These are phyloP conservation scores for Rhopilema esculentum DNA, from an alignment of 30 jellyfish, hydroid and myxozoan species.

Conservation along the genomic window DNA sequence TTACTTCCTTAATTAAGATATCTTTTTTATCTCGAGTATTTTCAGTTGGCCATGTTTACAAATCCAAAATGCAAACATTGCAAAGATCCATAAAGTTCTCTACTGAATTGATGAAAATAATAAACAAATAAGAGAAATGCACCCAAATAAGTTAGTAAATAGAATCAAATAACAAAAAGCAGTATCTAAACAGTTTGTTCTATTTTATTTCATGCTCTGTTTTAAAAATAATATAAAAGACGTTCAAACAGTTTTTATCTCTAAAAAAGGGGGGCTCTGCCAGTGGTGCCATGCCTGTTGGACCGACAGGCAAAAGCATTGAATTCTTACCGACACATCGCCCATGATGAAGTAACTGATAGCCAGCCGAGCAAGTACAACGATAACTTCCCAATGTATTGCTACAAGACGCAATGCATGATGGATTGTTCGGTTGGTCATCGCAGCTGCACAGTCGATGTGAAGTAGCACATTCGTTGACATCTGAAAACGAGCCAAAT, in stretches of 20 bases:
- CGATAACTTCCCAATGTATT: conserved; percentile 69
- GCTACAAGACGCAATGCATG: conserved; percentile 68
- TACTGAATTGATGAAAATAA: background rate
- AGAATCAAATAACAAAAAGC: background rate
- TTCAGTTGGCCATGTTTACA: too few relatives aligned
- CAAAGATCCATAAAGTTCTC: too few relatives aligned
- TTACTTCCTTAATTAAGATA: too few relatives aligned
- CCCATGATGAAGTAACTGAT: conserved; percentile 1
- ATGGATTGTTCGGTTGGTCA: conserved; percentile 59
- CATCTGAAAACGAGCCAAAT: conserved; percentile 33
- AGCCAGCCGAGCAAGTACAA: conserved; percentile 59
- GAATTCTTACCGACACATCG: conserved; percentile 61
- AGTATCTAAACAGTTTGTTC: background rate
- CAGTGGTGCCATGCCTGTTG: too few relatives aligned
- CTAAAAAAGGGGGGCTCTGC: too few relatives aligned
- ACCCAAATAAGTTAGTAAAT: background rate
- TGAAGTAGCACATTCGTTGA: conserved; percentile 55
- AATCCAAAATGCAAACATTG: too few relatives aligned
- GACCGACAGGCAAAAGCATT: too few relatives aligned
- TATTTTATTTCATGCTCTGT: too few relatives aligned
- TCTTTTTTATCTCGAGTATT: too few relatives aligned
- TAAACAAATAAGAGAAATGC: background rate
- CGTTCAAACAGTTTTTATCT: too few relatives aligned
- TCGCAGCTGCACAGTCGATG: conserved; percentile 58
- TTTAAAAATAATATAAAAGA: too few relatives aligned